Percentiles rank a stretch among this genome's conserved stretches.
These are phyloP conservation scores for Glandiceps talaboti DNA, from an alignment of 53 echinoderm and acorn worm genomes.

Conservation along the genomic window DNA sequence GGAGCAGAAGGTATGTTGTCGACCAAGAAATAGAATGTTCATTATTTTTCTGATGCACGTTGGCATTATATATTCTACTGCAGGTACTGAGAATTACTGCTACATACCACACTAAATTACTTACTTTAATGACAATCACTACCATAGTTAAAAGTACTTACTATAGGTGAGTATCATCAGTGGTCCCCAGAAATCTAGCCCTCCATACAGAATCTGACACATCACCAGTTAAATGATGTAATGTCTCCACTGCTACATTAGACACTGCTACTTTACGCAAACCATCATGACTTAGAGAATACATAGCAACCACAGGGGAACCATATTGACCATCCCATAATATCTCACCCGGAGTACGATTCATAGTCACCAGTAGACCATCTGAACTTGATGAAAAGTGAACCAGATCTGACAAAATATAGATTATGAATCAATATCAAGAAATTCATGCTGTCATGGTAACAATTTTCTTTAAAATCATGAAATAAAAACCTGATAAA, in stretches of 20 bases:
- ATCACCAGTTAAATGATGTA: conserved; percentile 61
- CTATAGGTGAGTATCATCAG: conserved; percentile 35
- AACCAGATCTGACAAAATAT: conserved; percentile 59
- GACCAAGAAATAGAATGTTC: no score
- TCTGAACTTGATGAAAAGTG: conserved; percentile 83
- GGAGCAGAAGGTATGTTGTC: no score
- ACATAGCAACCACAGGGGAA: conserved; percentile 92
- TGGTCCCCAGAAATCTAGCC: conserved; percentile 59
- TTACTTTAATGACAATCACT: no score
- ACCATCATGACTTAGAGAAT: conserved; percentile 66
- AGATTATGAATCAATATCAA: no score
- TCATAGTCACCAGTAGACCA: conserved; percentile 78
- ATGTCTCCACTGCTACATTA: conserved; percentile 51
- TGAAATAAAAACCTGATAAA: no score
- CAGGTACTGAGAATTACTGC: no score
- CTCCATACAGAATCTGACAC: conserved; percentile 60
- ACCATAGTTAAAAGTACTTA: no score
- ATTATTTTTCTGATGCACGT: no score
- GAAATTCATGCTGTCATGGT: no score
- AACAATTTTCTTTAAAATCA: no score
- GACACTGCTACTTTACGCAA: conserved; percentile 64
- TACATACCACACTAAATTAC: no score
- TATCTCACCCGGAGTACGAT: conserved; percentile 64
- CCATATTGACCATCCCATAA: conserved; percentile 76
- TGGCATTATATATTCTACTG: no score